These are phyloP conservation scores for Porphyrio hochstetteri DNA, from an alignment of 2,113 vertebrate species.

Conservation along the genomic window DNA sequence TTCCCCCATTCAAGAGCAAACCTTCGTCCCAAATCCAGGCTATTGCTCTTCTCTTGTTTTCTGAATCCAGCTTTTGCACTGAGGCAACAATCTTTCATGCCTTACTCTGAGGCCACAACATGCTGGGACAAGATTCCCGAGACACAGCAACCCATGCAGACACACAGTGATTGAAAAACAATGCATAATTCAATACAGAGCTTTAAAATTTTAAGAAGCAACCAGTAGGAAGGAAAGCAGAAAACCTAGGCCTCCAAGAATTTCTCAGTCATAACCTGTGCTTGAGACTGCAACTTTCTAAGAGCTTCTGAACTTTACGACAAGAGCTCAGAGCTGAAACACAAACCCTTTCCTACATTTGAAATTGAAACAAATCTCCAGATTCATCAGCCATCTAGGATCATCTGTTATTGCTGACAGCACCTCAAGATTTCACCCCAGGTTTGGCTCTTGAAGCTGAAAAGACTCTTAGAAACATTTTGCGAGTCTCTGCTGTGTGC, in stretches of 20 bases:
- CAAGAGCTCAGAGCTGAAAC: not conserved
- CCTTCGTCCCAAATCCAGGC: not conserved
- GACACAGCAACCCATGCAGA: not conserved
- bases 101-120: not conserved
- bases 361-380: conserved; percentile 11
- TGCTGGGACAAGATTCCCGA: not conserved
- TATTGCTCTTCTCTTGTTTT: not conserved
- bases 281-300: not conserved
- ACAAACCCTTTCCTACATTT: not conserved
- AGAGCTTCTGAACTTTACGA: not conserved
- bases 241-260: not conserved
- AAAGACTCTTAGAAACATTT: not conserved
- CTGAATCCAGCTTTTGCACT: not conserved
- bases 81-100: not conserved
- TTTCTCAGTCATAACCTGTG: not conserved
- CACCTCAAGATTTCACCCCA: not conserved
- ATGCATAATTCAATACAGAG: conserved; percentile 12
- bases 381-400: not conserved
- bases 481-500: not conserved
- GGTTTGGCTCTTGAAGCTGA: not conserved
- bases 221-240: not conserved
- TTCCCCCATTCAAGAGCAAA: not conserved
- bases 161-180: not conserved
- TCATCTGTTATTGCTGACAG: not conserved
- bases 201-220: conserved; percentile 37